These are phyloP conservation scores for Stenurella melanura DNA, from an alignment of 2,888 invertebrate genomes.

Conservation along the genomic window DNA sequence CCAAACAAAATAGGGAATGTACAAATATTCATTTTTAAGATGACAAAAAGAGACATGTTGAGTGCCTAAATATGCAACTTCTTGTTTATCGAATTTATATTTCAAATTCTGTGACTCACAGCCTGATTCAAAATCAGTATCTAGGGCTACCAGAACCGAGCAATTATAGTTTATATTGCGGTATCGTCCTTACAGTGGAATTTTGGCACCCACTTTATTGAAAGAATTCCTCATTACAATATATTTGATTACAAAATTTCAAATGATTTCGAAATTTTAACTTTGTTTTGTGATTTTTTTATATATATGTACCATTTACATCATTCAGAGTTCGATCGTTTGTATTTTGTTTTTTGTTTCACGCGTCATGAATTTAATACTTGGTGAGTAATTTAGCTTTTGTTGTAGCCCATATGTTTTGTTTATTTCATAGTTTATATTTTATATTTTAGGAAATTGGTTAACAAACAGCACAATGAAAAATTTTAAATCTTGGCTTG, in stretches of 20 bases:
- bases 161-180: not conserved
- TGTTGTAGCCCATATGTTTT: not conserved
- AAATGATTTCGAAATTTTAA: not conserved
- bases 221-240: not conserved
- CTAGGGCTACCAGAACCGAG: not conserved
- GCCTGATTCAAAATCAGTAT: not conserved
- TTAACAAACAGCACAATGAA: not conserved
- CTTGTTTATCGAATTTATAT: not conserved
- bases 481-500: no score
- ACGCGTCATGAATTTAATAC: constrained; percentile 65
- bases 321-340: constrained; percentile 54
- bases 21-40: no score
- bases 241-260: constrained; percentile 3
- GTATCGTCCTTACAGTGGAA: not conserved
- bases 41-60: no score
- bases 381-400: constrained; percentile 62
- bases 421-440: not conserved
- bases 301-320: constrained; percentile 20
- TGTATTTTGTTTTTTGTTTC: constrained; percentile 63
- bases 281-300: constrained; percentile 1
- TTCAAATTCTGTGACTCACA: not conserved
- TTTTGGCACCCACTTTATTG: constrained; percentile 3
- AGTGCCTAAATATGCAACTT: not conserved
- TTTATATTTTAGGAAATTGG: not conserved
- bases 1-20: no score